Conservation (phyloP, 2,797 vertebrate species). For the Myripristis jacobus region DNA sequence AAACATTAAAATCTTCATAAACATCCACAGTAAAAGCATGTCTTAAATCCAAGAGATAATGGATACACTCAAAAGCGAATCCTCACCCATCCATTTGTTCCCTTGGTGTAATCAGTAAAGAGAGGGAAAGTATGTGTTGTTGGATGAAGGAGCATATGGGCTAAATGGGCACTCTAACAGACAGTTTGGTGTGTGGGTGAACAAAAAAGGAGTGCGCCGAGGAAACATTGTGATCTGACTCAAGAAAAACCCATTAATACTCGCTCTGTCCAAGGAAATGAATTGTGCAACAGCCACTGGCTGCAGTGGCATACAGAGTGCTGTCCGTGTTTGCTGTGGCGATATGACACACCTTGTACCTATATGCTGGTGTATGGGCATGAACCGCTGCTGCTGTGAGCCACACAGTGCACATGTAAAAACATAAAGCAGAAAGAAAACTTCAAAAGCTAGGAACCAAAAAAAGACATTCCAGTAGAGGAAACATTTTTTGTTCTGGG, state of each 20-base stretch:
- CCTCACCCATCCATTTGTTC: neutral
- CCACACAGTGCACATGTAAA: constrained; percentile 52
- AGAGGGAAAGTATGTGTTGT: neutral
- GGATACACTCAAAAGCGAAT: neutral
- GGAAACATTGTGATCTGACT: constrained; percentile 16
- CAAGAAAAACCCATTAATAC: constrained; percentile 39
- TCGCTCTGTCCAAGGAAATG: constrained; percentile 28
- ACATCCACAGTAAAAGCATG: constrained; percentile 4
- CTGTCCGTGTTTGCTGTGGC: constrained; percentile 14
- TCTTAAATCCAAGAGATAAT: neutral
- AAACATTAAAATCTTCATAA: neutral
- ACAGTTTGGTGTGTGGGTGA: constrained; percentile 30
- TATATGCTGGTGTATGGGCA: constrained; percentile 37
- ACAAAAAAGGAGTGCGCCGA: constrained; percentile 35
- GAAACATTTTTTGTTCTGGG: constrained; percentile 59
- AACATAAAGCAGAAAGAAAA: constrained; percentile 52
- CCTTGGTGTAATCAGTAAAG: neutral
- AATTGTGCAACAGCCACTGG: constrained; percentile 17
- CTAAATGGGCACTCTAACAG: constrained; percentile 32
- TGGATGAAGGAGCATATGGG: constrained; percentile 22
- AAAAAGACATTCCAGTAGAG: constrained; percentile 64
- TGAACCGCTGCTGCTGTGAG: constrained; percentile 25
- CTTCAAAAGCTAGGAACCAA: constrained; percentile 68
- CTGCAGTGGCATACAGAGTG: constrained; percentile 4
- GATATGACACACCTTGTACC: constrained; percentile 46